Evolutionary conservation across 2,113 vertebrate species (phyloP), one percentile per base, ranked within the genome.

Genomic region (Romanogobio albipinnatus): DNA sequence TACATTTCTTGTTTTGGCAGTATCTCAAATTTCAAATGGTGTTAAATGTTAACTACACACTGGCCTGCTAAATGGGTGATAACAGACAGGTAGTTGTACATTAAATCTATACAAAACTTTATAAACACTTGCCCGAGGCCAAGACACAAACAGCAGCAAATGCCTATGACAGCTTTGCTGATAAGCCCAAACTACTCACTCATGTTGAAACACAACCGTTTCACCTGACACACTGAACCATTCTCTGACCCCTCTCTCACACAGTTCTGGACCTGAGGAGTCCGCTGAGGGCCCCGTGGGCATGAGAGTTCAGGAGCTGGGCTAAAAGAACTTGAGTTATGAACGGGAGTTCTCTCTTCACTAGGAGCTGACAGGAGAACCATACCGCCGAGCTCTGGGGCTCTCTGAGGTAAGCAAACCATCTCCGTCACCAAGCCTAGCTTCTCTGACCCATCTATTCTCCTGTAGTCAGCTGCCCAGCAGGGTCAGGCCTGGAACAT

Each of bases 161-260:
- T 89, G 59, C 81, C 86, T 74, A 81, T 94, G 94, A 94, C 94
- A 94, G 91, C 90, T 92, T 94, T 93, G 91, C 93, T 93, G 93
- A 94, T 93, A 91, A 94, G 93, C 91, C 90, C 93, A 93, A 95
- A 94, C 92, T 92, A 90, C 84, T 91, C 76, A 87, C 92, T 94
- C 92, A 85, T 93, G 93, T 94, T 87, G 89, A 90, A 93, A 94
- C 93, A 92, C 90, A 94, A 92, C 92, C 93, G 91, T 91, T 94
- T 91, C 86, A 74, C 86, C 89, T 94, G 91, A 94, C 91, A 93
- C 93, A 87, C 92, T 93, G 93, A 94, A 94, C 93, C 91, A 88
- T 93, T 92, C 92, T 90, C 88, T 89, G 93, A 92, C 90, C 89
- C 83, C 90, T 90, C 91, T 93, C 93, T 93, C 91, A 91, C 92